Evolutionary conservation across 2,888 invertebrate species (phyloP), one percentile per base, ranked within the genome.

Genomic region (Taenaris catops): DNA sequence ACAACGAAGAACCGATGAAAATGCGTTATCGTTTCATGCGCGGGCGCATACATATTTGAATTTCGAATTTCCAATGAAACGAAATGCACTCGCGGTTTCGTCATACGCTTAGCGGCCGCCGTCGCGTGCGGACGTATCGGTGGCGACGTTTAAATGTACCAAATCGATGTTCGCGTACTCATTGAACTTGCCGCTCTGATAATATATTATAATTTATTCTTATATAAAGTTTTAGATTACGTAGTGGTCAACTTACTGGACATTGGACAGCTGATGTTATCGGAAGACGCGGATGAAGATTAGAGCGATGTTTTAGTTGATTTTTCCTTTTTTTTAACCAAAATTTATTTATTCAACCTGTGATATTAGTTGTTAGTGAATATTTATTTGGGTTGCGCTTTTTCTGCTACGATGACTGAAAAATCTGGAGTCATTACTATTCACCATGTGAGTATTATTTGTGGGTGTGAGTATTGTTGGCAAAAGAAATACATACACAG

Each of bases 301-400:
- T 58, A 45, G 54, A 58, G 55, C 51, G 46, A 62, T 51, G 51
- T 46, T 49, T 53, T 45, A 50, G 49, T 57, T 41, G 20, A 37
- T 45, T 46, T 49, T 44, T 48, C 4, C 9, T 4, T 2, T 10
- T 19, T 11, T 27, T 23, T 12, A 10, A 18, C 2, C 12, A 41
- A 34, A 33, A 34, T 52, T 62, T 74, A 75, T 75, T 78, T 80
- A 79, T 81, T 68, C 73, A 74, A 78, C 21, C 78, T 83, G 81
- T 81, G 78, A 79, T 83, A 72, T 39, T 74, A 68, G 65, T 63
- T 48, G 1, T 51, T 46, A 34, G n/a, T n/a, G n/a, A 38, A 43
- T 44, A 48, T 17, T 41, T 41, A 24, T 25, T 9, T 44, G n/a
- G n/a, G n/a, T n/a, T n/a, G n/a, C n/a, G n/a, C 4, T 4, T 23